Evolutionary conservation across 1,140 invertebrate species (phyloP).

Genomic region (Lamellibrachia luymesi): DNA sequence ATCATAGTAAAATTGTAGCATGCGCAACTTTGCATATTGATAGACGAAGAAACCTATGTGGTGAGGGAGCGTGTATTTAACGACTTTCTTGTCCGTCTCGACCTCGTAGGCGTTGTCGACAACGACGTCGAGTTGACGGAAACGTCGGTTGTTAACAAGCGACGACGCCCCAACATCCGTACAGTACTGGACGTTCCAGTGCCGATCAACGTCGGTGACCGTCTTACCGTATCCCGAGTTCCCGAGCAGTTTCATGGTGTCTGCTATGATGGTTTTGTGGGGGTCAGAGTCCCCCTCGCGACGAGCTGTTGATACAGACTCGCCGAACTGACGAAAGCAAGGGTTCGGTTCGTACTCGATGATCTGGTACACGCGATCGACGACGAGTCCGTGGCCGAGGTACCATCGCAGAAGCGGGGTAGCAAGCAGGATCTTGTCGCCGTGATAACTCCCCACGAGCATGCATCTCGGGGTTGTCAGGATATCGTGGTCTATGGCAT

Average conservation of each 20-base stretch:
- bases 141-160: not conserved
- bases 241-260: slow-evolving; percentile 14
- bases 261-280: slow-evolving; percentile 11
- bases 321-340: slow-evolving; percentile 25
- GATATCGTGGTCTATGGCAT: slow-evolving; percentile 19
- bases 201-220: not conserved
- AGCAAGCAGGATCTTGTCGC: slow-evolving; percentile 23
- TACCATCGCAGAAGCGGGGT: slow-evolving; percentile 25
- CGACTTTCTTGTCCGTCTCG: slow-evolving; percentile 26
- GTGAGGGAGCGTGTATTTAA: no score
- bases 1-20: slow-evolving; percentile 38
- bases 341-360: slow-evolving; percentile 23
- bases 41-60: no score
- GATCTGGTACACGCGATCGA: slow-evolving; percentile 24
- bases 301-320: slow-evolving; percentile 7
- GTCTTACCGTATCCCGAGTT: slow-evolving; percentile 12
- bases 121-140: not conserved
- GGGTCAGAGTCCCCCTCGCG: slow-evolving; percentile 12
- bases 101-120: slow-evolving; percentile 27
- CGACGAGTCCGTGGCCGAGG: slow-evolving; percentile 23
- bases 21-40: slow-evolving; percentile 33
- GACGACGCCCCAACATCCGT: not conserved
- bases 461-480: slow-evolving; percentile 8
- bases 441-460: slow-evolving; percentile 19
- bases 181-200: not conserved